Evolutionary conservation across 2,888 invertebrate genomes (phyloP).

Genomic region (Scrobipalpa atriplicella): DNA sequence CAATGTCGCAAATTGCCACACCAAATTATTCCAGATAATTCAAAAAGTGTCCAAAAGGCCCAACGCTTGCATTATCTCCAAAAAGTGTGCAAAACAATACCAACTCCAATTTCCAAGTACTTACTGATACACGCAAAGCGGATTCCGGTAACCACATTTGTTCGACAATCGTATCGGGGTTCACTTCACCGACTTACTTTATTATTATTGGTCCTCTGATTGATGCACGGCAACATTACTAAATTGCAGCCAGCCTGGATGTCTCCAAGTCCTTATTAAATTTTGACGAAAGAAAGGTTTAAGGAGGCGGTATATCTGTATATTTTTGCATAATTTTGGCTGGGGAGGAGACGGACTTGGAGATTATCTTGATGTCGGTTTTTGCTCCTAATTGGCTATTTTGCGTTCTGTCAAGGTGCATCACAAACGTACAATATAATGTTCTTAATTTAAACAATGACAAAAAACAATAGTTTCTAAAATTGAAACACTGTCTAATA

Average conservation of each 20-base stretch:
- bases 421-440: background rate
- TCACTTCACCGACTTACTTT: constrained; percentile 39
- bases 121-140: constrained; percentile 27
- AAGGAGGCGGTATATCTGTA: constrained; percentile 11
- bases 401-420: background rate
- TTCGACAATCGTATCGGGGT: constrained; percentile 3
- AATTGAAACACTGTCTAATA: no score
- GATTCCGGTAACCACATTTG: constrained; percentile 53
- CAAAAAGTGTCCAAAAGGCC: no score
- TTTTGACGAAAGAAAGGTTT: constrained; percentile 12
- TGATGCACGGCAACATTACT: constrained; percentile 50
- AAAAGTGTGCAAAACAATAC: background rate
- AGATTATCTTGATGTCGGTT: background rate
- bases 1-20: background rate
- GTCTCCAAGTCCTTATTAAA: constrained; percentile 11
- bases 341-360: background rate
- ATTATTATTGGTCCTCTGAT: constrained; percentile 64
- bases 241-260: constrained; percentile 41
- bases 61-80: background rate
- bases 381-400: constrained; percentile 3
- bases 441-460: no score
- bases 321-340: constrained; percentile 12
- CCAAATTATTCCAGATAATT: no score
- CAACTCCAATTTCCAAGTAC: background rate
- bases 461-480: no score